Percentiles rank a stretch among this genome's conserved stretches.
phyloP scores from a whole-genome alignment of 2,888 invertebrate species.

The Lordiphosa fenestrarum region DNA sequence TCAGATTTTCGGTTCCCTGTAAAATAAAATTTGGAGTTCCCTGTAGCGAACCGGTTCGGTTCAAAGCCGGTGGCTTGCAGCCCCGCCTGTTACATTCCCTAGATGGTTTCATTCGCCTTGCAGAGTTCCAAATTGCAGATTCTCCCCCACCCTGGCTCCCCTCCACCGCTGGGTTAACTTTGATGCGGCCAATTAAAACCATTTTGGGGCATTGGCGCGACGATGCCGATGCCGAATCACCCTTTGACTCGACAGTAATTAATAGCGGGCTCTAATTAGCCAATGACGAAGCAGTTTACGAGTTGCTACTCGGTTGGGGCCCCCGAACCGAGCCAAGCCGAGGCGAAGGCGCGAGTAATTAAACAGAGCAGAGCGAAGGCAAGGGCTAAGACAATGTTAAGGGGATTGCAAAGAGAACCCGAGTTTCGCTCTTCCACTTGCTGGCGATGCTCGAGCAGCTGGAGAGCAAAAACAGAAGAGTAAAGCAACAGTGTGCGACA shows the following conservation, averaged over 20 bases:
- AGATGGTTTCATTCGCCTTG: no score
- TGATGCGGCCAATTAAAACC: constrained; percentile 34
- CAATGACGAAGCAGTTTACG: constrained; percentile 53
- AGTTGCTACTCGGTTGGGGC: not conserved
- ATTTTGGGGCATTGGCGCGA: constrained; percentile 14
- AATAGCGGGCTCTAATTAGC: constrained; percentile 56
- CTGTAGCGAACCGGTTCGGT: no score
- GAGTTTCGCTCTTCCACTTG: constrained; percentile 36
- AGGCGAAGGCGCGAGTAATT: constrained; percentile 36
- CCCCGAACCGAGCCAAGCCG: constrained; percentile 16
- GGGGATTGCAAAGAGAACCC: constrained; percentile 36
- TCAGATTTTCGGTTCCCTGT: no score
- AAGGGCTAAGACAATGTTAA: constrained; percentile 25
- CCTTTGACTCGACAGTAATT: constrained; percentile 46
- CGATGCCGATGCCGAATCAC: constrained; percentile 19
- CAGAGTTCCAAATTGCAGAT: no score
- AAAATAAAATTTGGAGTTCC: no score
- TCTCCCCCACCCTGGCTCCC: no score
- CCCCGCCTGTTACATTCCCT: no score
- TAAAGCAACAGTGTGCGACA: constrained; percentile 52
- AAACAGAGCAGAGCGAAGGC: constrained; percentile 13
- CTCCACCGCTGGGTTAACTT: not conserved
- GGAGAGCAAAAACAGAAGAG: constrained; percentile 52
- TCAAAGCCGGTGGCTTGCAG: no score
- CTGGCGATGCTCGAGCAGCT: constrained; percentile 28